These are phyloP conservation scores for Nettapus auritus DNA, from an alignment of 2,113 vertebrate genomes.

Conservation along the genomic window DNA sequence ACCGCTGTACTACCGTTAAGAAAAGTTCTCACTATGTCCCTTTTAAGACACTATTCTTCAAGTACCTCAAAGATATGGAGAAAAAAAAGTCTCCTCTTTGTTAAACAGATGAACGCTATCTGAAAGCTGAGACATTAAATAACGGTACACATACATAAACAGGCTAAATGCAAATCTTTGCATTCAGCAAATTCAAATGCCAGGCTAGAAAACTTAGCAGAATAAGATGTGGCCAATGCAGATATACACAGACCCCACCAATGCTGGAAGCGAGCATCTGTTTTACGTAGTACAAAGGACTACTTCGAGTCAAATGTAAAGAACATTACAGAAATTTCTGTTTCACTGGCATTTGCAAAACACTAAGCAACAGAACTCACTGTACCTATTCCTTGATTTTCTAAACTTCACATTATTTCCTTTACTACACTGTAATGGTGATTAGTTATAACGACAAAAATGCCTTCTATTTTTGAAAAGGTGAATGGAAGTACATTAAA, in stretches of 20 bases:
- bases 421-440: slow-evolving; percentile 29
- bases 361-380: slow-evolving; percentile 30
- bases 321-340: slow-evolving; percentile 10
- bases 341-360: neutral
- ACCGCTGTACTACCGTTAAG: neutral
- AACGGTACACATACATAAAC: neutral
- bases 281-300: neutral
- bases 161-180: neutral
- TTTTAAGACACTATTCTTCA: neutral
- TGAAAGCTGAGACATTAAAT: neutral
- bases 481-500: slow-evolving; percentile 39
- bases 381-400: slow-evolving; percentile 43
- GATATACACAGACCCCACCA: neutral
- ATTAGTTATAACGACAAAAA: slow-evolving; percentile 42
- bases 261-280: neutral
- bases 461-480: neutral
- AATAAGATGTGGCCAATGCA: neutral
- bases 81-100: neutral
- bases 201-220: neutral
- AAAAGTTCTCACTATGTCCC: neutral
- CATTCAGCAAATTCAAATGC: too few relatives aligned
- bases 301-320: neutral
- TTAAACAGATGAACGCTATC: neutral
- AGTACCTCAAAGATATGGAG: neutral
- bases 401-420: slow-evolving; percentile 43